These are phyloP conservation scores for Sylvia atricapilla DNA, from an alignment of 2,113 vertebrate species.

Conservation along the genomic window DNA sequence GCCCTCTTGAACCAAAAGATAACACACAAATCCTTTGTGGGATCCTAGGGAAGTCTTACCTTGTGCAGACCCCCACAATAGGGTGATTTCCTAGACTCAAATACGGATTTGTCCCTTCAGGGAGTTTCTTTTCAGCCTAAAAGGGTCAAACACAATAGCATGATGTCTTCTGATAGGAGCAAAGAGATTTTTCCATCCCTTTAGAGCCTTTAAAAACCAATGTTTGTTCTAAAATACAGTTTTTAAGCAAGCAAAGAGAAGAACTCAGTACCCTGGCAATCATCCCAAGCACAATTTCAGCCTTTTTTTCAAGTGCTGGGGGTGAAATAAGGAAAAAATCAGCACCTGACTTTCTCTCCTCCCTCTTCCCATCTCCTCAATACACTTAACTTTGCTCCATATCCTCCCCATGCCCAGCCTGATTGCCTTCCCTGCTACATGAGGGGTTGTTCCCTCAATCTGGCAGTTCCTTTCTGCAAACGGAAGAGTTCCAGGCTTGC, in stretches of 20 bases:
- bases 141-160: background rate
- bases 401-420: background rate
- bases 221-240: background rate
- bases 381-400: background rate
- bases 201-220: background rate
- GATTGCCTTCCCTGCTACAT: background rate
- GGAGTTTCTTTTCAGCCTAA: background rate
- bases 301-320: background rate
- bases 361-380: background rate
- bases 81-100: background rate
- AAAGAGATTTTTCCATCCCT: background rate
- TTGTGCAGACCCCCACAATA: background rate
- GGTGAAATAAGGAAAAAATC: background rate
- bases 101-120: background rate
- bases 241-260: background rate
- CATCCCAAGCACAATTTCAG: background rate
- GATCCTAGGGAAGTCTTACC: background rate
- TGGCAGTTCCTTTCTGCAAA: background rate
- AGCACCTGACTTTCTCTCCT: background rate
- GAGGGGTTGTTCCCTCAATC: background rate
- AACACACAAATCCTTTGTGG: background rate
- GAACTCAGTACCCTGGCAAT: background rate
- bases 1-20: background rate
- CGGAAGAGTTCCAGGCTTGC: background rate
- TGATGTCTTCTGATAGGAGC: background rate